Evolutionary conservation across 1,140 invertebrate species (phyloP), one percentile per base, ranked within the genome.

Genomic region (Nephotettix cincticeps): DNA sequence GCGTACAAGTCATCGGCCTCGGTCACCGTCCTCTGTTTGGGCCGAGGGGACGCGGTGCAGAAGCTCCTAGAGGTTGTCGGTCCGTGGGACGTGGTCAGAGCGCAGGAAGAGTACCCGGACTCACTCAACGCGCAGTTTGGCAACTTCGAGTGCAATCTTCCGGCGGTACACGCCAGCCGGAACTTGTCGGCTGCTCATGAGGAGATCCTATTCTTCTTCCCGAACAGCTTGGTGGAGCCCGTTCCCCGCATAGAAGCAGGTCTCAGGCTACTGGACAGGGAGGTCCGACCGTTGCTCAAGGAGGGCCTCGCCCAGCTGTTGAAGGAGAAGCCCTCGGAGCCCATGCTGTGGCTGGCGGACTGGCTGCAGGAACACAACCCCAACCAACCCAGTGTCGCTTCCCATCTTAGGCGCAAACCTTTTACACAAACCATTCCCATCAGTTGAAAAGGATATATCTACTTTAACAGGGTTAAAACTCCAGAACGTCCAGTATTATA

Each of bases 191-290:
- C 88, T 36, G 92, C 95, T 0, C 83, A 91, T 36, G 85, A 86
- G 45, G 96, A 98, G 82, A 95, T 97, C 75, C 87, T 89, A 76
- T 96, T 94, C 81, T 94, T 97, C 78, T 96, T 94, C 80, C 92
- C 93, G 1, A 84, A 90, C 73, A 87, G 93, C 95, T 81, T 87
- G 64, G 77, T 87, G n/a, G 88, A 90, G 58, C 89, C 89, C 0
- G 68, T 86, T 4, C 79, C 78, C 0, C 82, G 83, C 1, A 74
- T 80, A 63, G 81, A 82, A 74, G 81, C 82, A 70, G 85, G 89
- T 1, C 84, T 84, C 45, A 88, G 91, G 74, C 94, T 91, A 78
- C 83, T 93, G 29, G 87, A 86, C 70, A 83, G 87, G 71, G 78
- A 83, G 36, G 80, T 94, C 1, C 89, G 89, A 72, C 83, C 87